Evolutionary conservation across 2,113 vertebrate genomes (phyloP), one percentile per base, ranked within the genome.

Genomic region (Canis aureus): DNA sequence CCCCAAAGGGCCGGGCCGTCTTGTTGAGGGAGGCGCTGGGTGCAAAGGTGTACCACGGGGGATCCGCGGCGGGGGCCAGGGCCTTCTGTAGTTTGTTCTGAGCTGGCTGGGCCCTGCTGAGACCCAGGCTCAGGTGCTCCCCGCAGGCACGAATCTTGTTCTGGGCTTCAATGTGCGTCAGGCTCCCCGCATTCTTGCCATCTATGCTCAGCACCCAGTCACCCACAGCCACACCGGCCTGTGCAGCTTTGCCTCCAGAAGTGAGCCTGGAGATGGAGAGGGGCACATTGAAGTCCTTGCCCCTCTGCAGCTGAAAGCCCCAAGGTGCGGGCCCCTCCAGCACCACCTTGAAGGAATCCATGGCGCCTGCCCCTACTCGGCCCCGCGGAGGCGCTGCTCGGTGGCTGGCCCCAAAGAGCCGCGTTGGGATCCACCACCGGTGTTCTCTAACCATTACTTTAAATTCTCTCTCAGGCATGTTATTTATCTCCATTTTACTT

Each of bases 201-300:
- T 99, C 98, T 0, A 99, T 99, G 97, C 99, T 99, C 95, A 99
- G 99, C 97, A 99, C 99, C 99, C 99, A 99, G 99, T 99, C 99
- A 0, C 99, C 99, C 16, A 99, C 99, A 0, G 99, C 99, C 29
- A 99, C 99, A 0, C 99, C 99, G 0, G 99, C 99, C 98, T 99
- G 99, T 29, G 99, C 99, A 0, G 99, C 99, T 98, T 99, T 99
- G 62, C 99, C 99, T 0, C 99, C 99, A 0, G 99, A 99, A 4
- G 99, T 99, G 98, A 99, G 99, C 99, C 99, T 99, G 95, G 99
- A 99, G 98, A 99, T 99, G 88, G 99, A 99, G 95, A 99, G 99
- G 0, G 99, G 99, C 99, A 99, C 99, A 98, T 99, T 99, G 99
- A 99, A 99, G 98, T 99, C 99, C 99, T 99, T 99, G 91, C 99